Evolutionary conservation across 1,140 invertebrate genomes (phyloP).

Genomic region (Dinoponera quadriceps): DNA sequence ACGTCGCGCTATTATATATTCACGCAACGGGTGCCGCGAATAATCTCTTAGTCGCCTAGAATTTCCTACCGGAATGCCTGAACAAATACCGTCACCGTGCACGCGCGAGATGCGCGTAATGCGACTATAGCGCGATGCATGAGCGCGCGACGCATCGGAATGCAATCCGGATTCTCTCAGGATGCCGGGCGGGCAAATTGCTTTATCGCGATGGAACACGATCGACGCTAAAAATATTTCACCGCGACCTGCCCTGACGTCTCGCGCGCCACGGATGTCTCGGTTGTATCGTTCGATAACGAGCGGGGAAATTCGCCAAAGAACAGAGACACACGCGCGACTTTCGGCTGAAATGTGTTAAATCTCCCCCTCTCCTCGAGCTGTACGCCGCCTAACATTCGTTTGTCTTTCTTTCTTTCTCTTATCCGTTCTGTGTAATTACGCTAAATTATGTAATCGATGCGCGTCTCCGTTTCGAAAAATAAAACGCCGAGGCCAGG

Average conservation of each 20-base stretch:
- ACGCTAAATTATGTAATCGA: neutral
- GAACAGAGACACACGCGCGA: neutral
- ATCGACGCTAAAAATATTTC: slow-evolving; percentile 44
- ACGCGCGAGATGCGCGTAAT: slow-evolving; percentile 34
- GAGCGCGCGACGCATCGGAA: slow-evolving; percentile 53
- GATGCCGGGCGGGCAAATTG: slow-evolving; percentile 54
- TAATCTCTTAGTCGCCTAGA: slow-evolving; percentile 78
- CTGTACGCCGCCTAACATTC: neutral
- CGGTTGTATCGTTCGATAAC: neutral
- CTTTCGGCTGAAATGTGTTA: neutral
- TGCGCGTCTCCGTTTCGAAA: neutral
- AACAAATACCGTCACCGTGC: slow-evolving; percentile 69
- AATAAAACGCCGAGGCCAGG: neutral
- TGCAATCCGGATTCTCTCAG: slow-evolving; percentile 55
- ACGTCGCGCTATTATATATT: slow-evolving; percentile 81
- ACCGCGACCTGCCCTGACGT: neutral
- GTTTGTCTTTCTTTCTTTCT: neutral
- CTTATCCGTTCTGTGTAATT: neutral
- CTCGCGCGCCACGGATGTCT: neutral
- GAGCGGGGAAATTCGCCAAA: neutral
- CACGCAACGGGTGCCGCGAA: slow-evolving; percentile 81
- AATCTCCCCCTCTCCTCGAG: neutral
- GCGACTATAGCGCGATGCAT: slow-evolving; percentile 51
- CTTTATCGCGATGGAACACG: slow-evolving; percentile 39
- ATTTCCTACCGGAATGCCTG: slow-evolving; percentile 74